These are phyloP conservation scores for Cyaniris semiargus DNA, from an alignment of 2,888 invertebrate species.

Conservation along the genomic window DNA sequence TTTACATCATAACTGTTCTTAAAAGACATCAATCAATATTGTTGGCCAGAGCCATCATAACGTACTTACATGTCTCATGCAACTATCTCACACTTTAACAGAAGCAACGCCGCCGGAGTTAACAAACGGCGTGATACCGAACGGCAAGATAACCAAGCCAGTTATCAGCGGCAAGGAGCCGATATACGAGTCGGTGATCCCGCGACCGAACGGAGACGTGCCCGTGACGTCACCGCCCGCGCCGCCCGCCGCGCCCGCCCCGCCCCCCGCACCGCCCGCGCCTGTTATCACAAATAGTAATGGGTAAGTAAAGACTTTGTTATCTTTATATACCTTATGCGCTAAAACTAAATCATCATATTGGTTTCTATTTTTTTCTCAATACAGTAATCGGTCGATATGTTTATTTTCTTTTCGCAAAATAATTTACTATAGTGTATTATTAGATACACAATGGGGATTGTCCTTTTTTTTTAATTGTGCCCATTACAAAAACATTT, in stretches of 20 bases:
- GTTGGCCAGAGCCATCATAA: too few species aligned
- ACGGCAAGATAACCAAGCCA: slow-evolving; percentile 63
- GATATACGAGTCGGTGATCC: slow-evolving; percentile 92
- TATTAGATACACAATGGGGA: too few species aligned
- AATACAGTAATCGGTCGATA: too few species aligned
- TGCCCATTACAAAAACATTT: too few species aligned
- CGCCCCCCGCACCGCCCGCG: slow-evolving; percentile 48
- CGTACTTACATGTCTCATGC: neutral
- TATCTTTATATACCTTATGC: too few species aligned
- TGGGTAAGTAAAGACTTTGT: neutral
- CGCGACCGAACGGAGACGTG: slow-evolving; percentile 81
- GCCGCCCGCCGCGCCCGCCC: slow-evolving; percentile 52
- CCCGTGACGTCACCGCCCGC: slow-evolving; percentile 54
- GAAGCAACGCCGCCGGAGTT: slow-evolving; percentile 70
- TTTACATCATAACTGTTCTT: too few species aligned
- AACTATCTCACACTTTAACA: slow-evolving; percentile 38
- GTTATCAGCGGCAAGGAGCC: slow-evolving; percentile 83
- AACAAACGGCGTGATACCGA: slow-evolving; percentile 75
- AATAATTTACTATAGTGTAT: too few species aligned
- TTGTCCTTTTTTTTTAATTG: too few species aligned
- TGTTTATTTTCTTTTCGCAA: too few species aligned
- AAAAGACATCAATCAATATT: too few species aligned
- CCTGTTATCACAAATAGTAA: neutral
- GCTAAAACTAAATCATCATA: too few species aligned
- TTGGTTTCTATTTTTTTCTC: too few species aligned